Evolutionary conservation across 2,888 invertebrate genomes (phyloP).

Genomic region (Empis stercorea): DNA sequence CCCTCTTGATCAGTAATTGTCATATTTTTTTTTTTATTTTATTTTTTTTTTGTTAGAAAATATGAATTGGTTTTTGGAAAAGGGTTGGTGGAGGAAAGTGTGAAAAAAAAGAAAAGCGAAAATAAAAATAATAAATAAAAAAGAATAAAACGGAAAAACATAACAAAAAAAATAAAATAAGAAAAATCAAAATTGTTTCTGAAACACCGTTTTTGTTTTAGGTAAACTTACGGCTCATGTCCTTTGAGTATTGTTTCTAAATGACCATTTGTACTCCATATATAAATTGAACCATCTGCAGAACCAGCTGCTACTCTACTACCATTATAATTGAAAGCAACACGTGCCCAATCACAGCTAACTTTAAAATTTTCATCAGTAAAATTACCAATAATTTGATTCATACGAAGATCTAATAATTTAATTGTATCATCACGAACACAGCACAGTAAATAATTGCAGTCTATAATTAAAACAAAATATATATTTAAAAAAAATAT

Average conservation of each 20-base stretch:
- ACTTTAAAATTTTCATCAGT: slow-evolving; percentile 94
- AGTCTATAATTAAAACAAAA: slow-evolving; percentile 62
- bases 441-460: slow-evolving; percentile 79
- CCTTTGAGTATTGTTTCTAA: slow-evolving; percentile 69
- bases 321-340: slow-evolving; percentile 83
- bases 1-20: neutral
- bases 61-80: slow-evolving; percentile 19
- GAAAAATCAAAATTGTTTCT: neutral
- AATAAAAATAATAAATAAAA: slow-evolving; percentile 3
- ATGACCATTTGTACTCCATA: slow-evolving; percentile 76
- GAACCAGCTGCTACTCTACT: slow-evolving; percentile 85
- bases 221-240: slow-evolving; percentile 52
- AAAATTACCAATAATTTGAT: slow-evolving; percentile 70
- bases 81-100: slow-evolving; percentile 9
- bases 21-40: neutral
- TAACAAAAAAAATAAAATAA: slow-evolving; percentile 5
- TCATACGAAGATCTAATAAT: slow-evolving; percentile 88
- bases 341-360: slow-evolving; percentile 87
- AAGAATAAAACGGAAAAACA: neutral
- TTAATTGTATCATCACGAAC: slow-evolving; percentile 92
- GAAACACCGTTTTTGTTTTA: too few relatives aligned
- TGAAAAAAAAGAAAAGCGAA: slow-evolving; percentile 10
- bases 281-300: slow-evolving; percentile 77
- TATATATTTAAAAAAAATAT: too few relatives aligned
- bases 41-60: slow-evolving; percentile 6